A percentile compares a stretch with the other conserved stretches of the same genome.
Evolutionary conservation across 2,888 invertebrate species (phyloP).

Genomic region (Drosophila cracens): DNA sequence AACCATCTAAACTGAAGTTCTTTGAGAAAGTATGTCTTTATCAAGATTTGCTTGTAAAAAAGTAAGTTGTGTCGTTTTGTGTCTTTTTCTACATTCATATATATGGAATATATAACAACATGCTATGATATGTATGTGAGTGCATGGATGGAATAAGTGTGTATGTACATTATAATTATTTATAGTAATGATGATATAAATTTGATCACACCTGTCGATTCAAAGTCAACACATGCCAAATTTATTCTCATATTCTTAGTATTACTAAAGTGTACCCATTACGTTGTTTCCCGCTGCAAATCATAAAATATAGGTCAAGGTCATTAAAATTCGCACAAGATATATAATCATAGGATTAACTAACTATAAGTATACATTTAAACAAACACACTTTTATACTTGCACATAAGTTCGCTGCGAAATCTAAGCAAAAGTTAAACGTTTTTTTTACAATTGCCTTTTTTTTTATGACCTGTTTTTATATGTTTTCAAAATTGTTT

Average conservation of each 20-base stretch:
- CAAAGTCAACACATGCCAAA: background rate
- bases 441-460: background rate
- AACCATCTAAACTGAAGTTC: background rate
- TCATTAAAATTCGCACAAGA: constrained; percentile 48
- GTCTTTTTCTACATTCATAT: background rate
- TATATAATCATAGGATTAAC: background rate
- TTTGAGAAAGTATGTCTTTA: background rate
- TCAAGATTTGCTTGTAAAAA: background rate
- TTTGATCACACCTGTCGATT: background rate
- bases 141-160: background rate
- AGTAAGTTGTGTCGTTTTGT: background rate
- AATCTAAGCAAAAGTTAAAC: background rate
- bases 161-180: background rate
- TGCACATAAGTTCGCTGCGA: background rate
- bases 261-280: constrained; percentile 13
- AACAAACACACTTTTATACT: background rate
- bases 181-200: background rate
- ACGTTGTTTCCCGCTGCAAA: constrained; percentile 4
- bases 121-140: background rate
- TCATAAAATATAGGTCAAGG: constrained; percentile 77
- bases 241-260: background rate
- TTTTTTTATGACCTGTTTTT: background rate
- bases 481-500: background rate
- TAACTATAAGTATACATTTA: background rate
- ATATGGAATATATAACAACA: background rate